Evolutionary conservation across 1,140 invertebrate species (phyloP).

Genomic region (Hypsibius dujardini): DNA sequence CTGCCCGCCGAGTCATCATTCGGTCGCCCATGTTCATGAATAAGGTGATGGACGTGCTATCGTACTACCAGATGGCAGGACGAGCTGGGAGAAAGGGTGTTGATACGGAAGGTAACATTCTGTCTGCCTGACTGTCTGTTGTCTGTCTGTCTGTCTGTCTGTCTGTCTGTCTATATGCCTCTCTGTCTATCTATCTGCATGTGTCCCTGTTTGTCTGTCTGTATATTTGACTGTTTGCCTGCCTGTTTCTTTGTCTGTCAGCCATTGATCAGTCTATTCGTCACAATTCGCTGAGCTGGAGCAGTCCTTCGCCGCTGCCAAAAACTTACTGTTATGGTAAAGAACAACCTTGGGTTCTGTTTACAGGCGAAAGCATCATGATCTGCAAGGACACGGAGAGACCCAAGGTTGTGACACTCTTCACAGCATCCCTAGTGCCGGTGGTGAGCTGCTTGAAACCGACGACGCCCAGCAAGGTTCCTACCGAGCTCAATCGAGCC

Average conservation of each 20-base stretch:
- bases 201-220: no score
- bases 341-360: no score
- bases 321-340: no score
- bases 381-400: constrained; percentile 61
- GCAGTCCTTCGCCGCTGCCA: no score
- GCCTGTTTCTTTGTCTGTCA: no score
- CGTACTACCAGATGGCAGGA: constrained; percentile 94
- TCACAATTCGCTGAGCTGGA: no score
- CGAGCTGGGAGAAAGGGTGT: constrained; percentile 87
- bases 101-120: constrained; percentile 36
- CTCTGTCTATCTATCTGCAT: no score
- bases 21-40: constrained; percentile 59
- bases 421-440: neutral
- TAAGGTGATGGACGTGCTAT: constrained; percentile 57
- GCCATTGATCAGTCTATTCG: no score
- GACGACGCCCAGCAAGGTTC: constrained; percentile 26
- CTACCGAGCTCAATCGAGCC: constrained; percentile 19
- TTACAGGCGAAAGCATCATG: constrained; percentile 70
- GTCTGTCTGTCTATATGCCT: no score
- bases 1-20: constrained; percentile 78
- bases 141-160: no score
- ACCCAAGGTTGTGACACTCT: constrained; percentile 24
- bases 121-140: no score
- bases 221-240: no score
- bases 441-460: neutral